These are phyloP conservation scores for Lumbricus terrestris DNA, from an alignment of 2,888 invertebrate genomes.

Conservation along the genomic window DNA sequence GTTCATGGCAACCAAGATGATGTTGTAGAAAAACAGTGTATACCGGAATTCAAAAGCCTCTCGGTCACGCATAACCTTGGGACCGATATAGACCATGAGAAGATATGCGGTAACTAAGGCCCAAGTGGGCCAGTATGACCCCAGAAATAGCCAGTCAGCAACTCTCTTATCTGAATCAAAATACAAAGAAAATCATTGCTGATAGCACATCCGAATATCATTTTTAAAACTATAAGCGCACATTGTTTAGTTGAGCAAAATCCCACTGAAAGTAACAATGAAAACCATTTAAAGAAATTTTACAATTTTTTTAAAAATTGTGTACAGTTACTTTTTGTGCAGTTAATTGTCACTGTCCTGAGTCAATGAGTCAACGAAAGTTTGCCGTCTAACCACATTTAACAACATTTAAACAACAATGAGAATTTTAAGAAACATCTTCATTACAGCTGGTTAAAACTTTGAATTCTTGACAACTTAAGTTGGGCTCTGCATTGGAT, in stretches of 20 bases:
- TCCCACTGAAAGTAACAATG: too few relatives aligned
- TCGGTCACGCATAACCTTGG: slow-evolving; percentile 51
- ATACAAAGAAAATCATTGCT: not conserved
- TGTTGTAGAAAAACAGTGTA: slow-evolving; percentile 54
- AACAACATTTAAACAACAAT: too few relatives aligned
- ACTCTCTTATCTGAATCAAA: slow-evolving; percentile 46
- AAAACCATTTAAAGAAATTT: too few relatives aligned
- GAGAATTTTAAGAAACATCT: not conserved
- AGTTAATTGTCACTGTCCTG: too few relatives aligned
- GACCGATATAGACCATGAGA: slow-evolving; percentile 49
- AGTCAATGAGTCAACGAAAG: too few relatives aligned
- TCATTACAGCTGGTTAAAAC: not conserved
- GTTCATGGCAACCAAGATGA: slow-evolving; percentile 53
- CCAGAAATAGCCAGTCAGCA: slow-evolving; percentile 56
- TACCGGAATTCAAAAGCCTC: slow-evolving; percentile 49
- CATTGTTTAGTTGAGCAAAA: not conserved
- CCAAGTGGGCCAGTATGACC: slow-evolving; percentile 52
- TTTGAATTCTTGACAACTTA: too few relatives aligned
- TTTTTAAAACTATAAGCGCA: too few relatives aligned
- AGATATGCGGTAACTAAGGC: slow-evolving; percentile 52
- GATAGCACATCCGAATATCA: not conserved
- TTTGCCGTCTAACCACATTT: too few relatives aligned
- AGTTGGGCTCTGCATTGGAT: too few relatives aligned
- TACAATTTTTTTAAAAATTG: too few relatives aligned
- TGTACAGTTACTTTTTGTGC: too few relatives aligned